phyloP scores from a whole-genome alignment of 2,113 vertebrate genomes.

The Hippocampus abdominalis region DNA sequence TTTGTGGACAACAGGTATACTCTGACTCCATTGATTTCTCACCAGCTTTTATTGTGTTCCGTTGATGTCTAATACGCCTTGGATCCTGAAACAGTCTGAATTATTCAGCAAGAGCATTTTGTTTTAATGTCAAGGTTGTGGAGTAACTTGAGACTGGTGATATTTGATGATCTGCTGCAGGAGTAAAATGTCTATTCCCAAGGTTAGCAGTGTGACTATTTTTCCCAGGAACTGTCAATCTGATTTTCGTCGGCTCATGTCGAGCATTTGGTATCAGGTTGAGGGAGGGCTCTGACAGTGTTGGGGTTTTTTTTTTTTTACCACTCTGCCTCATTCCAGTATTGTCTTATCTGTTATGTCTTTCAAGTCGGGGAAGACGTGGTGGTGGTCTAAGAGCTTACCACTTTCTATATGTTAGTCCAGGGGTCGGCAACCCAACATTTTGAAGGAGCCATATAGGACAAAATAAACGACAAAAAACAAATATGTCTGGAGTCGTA shows the following conservation, averaged over 20 bases:
- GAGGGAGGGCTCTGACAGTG: slow-evolving; percentile 44
- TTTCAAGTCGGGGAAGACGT: slow-evolving; percentile 51
- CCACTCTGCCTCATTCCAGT: slow-evolving; percentile 48
- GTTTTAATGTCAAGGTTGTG: slow-evolving; percentile 67
- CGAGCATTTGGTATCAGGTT: slow-evolving; percentile 45
- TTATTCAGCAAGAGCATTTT: slow-evolving; percentile 73
- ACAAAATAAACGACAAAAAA: too few relatives aligned
- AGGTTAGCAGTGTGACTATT: slow-evolving; percentile 30
- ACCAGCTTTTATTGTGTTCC: slow-evolving; percentile 70
- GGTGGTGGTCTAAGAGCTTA: slow-evolving; percentile 16
- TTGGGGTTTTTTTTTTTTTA: slow-evolving; percentile 33
- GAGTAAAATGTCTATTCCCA: slow-evolving; percentile 57
- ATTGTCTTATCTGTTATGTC: slow-evolving; percentile 44
- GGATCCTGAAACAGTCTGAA: slow-evolving; percentile 68
- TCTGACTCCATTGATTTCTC: slow-evolving; percentile 70
- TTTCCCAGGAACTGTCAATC: slow-evolving; percentile 24
- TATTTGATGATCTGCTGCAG: slow-evolving; percentile 63
- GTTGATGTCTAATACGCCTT: slow-evolving; percentile 62
- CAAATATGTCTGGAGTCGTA: too few relatives aligned
- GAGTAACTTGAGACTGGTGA: slow-evolving; percentile 65
- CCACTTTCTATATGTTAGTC: too few relatives aligned
- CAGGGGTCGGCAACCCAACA: too few relatives aligned
- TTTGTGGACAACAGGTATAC: slow-evolving; percentile 65
- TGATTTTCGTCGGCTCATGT: slow-evolving; percentile 37
- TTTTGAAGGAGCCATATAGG: too few relatives aligned